A percentile compares a stretch with the other conserved stretches of the same genome.
These are phyloP conservation scores for Aphidoletes aphidimyza DNA, from an alignment of 2,888 invertebrate genomes.

Conservation along the genomic window DNA sequence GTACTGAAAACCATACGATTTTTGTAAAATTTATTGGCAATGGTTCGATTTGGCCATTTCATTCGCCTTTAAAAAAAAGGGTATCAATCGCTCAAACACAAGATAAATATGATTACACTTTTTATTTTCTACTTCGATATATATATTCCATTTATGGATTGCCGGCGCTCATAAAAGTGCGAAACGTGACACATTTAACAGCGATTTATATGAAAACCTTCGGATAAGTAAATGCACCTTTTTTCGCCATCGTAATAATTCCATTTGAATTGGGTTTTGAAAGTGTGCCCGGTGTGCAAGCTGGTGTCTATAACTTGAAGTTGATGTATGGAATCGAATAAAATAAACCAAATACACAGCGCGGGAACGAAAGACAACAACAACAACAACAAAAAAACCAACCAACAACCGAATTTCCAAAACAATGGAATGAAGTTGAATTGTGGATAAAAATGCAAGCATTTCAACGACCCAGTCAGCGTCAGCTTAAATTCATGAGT, in stretches of 20 bases:
- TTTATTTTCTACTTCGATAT: background rate
- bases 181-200: constrained; percentile 9
- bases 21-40: background rate
- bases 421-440: constrained; percentile 2
- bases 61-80: background rate
- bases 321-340: background rate
- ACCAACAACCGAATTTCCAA: background rate
- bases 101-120: background rate
- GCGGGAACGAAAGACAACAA: background rate
- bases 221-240: background rate
- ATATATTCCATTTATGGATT: background rate
- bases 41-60: background rate
- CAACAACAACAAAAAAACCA: background rate
- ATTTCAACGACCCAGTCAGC: background rate
- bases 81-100: background rate
- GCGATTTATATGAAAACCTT: background rate
- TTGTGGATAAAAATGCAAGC: background rate
- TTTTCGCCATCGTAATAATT: background rate
- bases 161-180: background rate
- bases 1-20: too few species aligned
- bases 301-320: too few species aligned
- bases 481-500: background rate
- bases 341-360: background rate
- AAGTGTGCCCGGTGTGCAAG: too few species aligned
- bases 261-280: background rate